These are phyloP conservation scores for Apantesis nais DNA, from an alignment of 2,888 invertebrate species.

Conservation along the genomic window DNA sequence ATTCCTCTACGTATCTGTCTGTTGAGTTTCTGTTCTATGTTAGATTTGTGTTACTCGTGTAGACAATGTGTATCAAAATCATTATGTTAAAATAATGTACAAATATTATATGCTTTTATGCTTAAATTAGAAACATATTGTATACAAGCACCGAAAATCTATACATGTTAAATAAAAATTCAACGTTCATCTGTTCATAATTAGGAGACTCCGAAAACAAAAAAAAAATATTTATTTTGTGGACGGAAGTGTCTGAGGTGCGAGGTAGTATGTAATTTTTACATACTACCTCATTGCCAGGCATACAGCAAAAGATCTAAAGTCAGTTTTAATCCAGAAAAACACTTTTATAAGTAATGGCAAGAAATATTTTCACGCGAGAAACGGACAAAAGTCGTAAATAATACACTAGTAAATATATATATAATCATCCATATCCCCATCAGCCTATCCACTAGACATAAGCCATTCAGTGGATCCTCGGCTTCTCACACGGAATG, in stretches of 20 bases:
- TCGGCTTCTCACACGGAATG: no score
- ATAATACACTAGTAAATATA: neutral
- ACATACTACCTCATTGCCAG: neutral
- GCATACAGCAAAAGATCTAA: neutral
- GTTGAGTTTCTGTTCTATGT: constrained; percentile 28
- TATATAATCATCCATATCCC: neutral
- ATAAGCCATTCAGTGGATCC: no score
- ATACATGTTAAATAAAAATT: neutral
- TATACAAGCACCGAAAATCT: neutral
- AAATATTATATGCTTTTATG: neutral
- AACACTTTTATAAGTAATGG: neutral
- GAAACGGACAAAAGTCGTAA: neutral
- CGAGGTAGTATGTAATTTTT: neutral
- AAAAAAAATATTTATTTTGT: neutral
- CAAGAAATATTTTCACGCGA: neutral
- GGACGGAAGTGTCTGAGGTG: neutral
- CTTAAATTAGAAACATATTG: neutral
- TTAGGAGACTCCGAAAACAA: neutral
- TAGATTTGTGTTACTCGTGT: constrained; percentile 20
- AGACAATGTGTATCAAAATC: neutral
- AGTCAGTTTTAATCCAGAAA: neutral
- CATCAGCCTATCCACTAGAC: no score
- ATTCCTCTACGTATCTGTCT: constrained; percentile 14
- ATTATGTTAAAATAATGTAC: neutral
- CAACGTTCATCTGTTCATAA: neutral